Evolutionary conservation across 2,797 vertebrate genomes (phyloP).

Genomic region (Darevskia nairensis): DNA sequence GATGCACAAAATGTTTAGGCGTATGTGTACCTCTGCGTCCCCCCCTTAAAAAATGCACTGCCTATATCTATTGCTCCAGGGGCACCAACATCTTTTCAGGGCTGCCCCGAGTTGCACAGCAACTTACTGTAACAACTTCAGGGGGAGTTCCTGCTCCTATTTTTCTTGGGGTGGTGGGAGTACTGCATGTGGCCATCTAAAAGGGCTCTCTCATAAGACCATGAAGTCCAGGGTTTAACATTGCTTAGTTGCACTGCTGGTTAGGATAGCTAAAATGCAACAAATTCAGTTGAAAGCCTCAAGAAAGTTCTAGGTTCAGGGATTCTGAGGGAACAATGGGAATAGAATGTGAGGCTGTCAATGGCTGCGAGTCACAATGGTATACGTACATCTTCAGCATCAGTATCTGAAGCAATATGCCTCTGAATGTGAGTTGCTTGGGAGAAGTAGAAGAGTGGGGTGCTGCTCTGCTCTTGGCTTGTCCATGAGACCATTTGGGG

Average conservation of each 20-base stretch:
- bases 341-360: not conserved
- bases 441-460: not conserved
- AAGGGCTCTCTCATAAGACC: not conserved
- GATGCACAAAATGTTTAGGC: no score
- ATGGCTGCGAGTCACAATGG: not conserved
- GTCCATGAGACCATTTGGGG: not conserved
- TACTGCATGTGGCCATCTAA: not conserved
- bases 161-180: no score
- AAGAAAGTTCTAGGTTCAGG: not conserved
- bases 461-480: not conserved
- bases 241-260: no score
- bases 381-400: not conserved
- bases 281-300: not conserved
- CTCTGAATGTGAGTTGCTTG: not conserved
- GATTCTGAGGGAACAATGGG: not conserved
- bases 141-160: no score
- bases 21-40: no score
- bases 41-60: no score
- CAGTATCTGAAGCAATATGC: not conserved
- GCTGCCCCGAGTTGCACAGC: no score
- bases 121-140: no score
- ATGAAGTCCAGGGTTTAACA: no score
- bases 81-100: no score
- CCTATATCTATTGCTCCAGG: no score
- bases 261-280: not conserved